Base-by-base conservation (phyloP, 2,113 vertebrate genomes). In the Cyprinodon brontotheroides region DNA sequence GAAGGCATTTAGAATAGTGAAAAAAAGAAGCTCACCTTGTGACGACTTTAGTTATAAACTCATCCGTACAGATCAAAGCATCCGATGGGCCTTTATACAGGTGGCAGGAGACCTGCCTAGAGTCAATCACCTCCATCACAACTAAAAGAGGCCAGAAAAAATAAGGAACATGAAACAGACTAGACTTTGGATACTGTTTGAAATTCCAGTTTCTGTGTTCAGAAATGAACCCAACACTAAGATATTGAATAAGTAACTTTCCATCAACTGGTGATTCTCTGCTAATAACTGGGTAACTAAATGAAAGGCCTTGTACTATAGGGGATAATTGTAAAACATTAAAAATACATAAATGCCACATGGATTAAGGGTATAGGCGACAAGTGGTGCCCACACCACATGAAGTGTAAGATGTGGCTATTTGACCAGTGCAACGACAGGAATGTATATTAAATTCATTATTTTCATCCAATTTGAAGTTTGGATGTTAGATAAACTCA, bases 11-110 rank as follows among this genome's bases (percentile, higher is more conserved):
- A 62, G 9, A 0, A 64, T 11, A 10, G 72, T 73, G 50, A 36
- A 65, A 37, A 4, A 68, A 73, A 29, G 39, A 17, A 47, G 48
- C 92, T 88, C 92, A 99, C 98, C 98, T 96, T 78, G 98, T 97
- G 80, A 99, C 98, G 82, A 99, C 97, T 93, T 98, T 99, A 86
- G 98, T 97, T 91, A 99, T 99, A 93, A 99, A 99, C 86, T 99
- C 98, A 89, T 99, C 98, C 39, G 97, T 98, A 71, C 98, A 99
- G 89, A 99, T 99, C 50, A 99, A 95, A 81, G 97, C 98, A 87
- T 99, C 98, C 0, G 98, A 99, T 4, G 96, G 91, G 61, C 98
- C 97, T 89, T 99, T 99, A 88, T 98, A 99, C 11, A 99, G 94
- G 89, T 98, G 98, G 89, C 98, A 99, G 90, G 94, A 95, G 67